A percentile compares a stretch with the other conserved stretches of the same genome.
These are phyloP conservation scores for Amphiprion percula DNA, from an alignment of 2,113 vertebrate genomes.

Conservation along the genomic window DNA sequence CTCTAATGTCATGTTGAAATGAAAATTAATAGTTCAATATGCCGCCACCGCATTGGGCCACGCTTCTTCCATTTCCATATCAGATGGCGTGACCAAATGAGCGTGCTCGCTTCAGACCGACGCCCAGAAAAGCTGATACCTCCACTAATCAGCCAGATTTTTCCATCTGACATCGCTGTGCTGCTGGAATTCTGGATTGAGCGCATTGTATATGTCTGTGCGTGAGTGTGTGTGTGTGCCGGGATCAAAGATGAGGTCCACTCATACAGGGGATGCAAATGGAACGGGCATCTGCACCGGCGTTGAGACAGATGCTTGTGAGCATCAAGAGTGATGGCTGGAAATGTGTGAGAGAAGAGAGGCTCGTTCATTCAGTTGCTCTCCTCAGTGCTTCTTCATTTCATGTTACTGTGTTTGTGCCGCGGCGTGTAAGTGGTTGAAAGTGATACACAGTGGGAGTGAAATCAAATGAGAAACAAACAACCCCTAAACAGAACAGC, in stretches of 20 bases:
- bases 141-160: slow-evolving; percentile 84
- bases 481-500: slow-evolving; percentile 17
- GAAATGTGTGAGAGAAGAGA: slow-evolving; percentile 35
- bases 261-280: slow-evolving; percentile 63
- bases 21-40: slow-evolving; percentile 86
- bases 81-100: slow-evolving; percentile 87
- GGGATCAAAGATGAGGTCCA: slow-evolving; percentile 62
- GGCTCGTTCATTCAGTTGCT: slow-evolving; percentile 51
- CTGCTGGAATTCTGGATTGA: slow-evolving; percentile 55
- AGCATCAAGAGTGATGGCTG: slow-evolving; percentile 46
- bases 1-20: slow-evolving; percentile 86
- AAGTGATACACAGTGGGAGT: neutral
- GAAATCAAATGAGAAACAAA: neutral
- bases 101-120: slow-evolving; percentile 73
- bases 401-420: neutral
- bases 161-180: slow-evolving; percentile 77
- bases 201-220: slow-evolving; percentile 15
- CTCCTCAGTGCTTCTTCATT: slow-evolving; percentile 12
- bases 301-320: slow-evolving; percentile 48
- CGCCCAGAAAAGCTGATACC: slow-evolving; percentile 83
- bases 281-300: slow-evolving; percentile 42
- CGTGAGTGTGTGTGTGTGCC: slow-evolving; percentile 15
- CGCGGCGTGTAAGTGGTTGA: neutral
- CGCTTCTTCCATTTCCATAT: slow-evolving; percentile 84
- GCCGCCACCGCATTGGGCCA: slow-evolving; percentile 73